Conservation (phyloP, 2,888 invertebrate species). For the Ichneumoninae sp. region DNA sequence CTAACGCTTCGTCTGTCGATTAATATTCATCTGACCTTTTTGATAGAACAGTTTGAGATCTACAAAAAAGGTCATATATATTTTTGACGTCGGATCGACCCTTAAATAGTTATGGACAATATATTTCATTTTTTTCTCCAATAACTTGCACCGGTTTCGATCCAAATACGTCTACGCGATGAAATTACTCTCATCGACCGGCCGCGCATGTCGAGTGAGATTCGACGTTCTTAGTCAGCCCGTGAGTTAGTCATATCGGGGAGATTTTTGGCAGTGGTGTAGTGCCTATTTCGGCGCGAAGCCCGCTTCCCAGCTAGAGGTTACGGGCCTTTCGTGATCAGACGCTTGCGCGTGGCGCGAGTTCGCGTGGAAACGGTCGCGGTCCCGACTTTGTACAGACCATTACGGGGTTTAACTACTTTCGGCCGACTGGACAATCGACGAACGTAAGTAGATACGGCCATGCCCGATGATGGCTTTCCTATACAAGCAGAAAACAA, state of each 20-base stretch:
- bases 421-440: neutral
- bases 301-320: neutral
- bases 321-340: neutral
- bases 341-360: neutral
- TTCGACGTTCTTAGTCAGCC: neutral
- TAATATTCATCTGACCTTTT: neutral
- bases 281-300: neutral
- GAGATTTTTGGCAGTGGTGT: neutral
- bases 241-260: neutral
- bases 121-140: neutral
- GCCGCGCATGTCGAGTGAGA: too few relatives aligned
- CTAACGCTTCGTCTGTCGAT: neutral
- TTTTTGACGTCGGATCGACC: neutral
- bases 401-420: neutral
- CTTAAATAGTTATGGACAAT: neutral
- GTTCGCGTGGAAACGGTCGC: neutral
- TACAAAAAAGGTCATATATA: neutral
- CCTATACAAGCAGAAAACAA: neutral
- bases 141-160: neutral
- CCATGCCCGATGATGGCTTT: neutral
- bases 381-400: neutral
- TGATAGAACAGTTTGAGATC: neutral
- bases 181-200: too few relatives aligned
- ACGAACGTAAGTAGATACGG: conserved; percentile 5
- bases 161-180: too few relatives aligned